Conservation (phyloP, 1,140 invertebrate species). For the Zaprionus lachaisei region DNA sequence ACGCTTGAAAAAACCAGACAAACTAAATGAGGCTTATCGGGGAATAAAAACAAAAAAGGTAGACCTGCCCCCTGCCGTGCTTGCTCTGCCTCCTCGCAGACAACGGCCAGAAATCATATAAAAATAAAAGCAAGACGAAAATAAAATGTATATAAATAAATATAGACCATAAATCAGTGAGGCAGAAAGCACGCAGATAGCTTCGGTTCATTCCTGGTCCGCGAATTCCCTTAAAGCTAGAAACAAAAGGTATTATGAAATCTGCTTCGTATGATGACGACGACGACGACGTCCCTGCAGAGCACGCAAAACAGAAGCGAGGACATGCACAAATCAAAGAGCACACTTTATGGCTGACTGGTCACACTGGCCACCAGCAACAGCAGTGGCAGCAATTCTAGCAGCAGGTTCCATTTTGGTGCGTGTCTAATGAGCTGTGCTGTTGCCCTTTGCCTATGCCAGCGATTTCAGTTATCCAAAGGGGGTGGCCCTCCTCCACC, state of each 20-base stretch:
- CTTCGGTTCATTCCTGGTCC: neutral
- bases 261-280: neutral
- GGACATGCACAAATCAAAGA: conserved; percentile 72
- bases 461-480: neutral
- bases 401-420: conserved; percentile 51
- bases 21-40: conserved; percentile 78
- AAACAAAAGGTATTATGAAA: conserved; percentile 35
- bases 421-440: conserved; percentile 82
- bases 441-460: conserved; percentile 17
- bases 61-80: neutral
- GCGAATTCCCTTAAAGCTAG: conserved; percentile 30
- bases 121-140: conserved; percentile 59
- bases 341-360: conserved; percentile 65
- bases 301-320: conserved; percentile 50
- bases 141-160: conserved; percentile 58
- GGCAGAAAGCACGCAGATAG: conserved; percentile 71
- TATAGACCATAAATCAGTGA: conserved; percentile 77
- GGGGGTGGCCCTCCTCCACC: neutral
- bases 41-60: conserved; percentile 15
- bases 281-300: neutral
- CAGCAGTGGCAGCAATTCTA: neutral
- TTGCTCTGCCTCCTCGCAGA: neutral
- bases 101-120: conserved; percentile 44
- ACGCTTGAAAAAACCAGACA: conserved; percentile 51
- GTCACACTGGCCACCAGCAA: conserved; percentile 52